Evolutionary conservation across 2,888 invertebrate genomes (phyloP).

Genomic region (Hydrotaea cyrtoneurina): DNA sequence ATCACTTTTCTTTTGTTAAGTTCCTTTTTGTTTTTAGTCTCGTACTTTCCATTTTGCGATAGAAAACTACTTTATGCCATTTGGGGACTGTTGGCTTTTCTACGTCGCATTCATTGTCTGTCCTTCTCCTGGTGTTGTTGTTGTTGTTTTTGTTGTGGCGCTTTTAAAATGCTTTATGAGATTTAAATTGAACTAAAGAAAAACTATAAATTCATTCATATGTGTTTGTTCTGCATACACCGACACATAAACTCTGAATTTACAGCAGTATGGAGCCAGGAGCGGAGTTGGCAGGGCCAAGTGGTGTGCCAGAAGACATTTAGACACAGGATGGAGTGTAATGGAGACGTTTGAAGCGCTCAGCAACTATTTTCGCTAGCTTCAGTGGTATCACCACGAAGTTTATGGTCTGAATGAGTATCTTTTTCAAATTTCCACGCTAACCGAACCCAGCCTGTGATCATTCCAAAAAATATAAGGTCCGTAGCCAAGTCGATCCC

Average conservation of each 20-base stretch:
- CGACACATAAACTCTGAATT: neutral
- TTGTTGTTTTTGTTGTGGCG: neutral
- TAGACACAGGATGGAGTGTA: too few relatives aligned
- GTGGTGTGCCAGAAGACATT: too few relatives aligned
- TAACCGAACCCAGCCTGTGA: too few relatives aligned
- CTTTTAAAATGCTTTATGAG: constrained; percentile 38
- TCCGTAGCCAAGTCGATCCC: too few relatives aligned
- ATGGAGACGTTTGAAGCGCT: too few relatives aligned
- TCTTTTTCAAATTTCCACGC: too few relatives aligned
- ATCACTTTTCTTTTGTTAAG: constrained; percentile 29
- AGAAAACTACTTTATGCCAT: constrained; percentile 43
- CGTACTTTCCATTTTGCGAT: constrained; percentile 1
- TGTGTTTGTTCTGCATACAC: neutral
- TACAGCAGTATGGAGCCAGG: neutral
- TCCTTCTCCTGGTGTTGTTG: neutral
- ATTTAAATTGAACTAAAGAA: constrained; percentile 39
- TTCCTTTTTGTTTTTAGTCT: constrained; percentile 8
- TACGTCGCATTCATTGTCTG: neutral
- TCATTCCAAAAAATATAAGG: too few relatives aligned
- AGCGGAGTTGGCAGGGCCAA: too few relatives aligned
- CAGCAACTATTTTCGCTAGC: too few relatives aligned
- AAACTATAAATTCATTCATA: constrained; percentile 32
- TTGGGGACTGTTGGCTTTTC: neutral
- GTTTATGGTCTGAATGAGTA: too few relatives aligned
- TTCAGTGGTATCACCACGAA: too few relatives aligned